Conservation (phyloP, 2,888 invertebrate species). For the Dicranocentrus wangi region DNA sequence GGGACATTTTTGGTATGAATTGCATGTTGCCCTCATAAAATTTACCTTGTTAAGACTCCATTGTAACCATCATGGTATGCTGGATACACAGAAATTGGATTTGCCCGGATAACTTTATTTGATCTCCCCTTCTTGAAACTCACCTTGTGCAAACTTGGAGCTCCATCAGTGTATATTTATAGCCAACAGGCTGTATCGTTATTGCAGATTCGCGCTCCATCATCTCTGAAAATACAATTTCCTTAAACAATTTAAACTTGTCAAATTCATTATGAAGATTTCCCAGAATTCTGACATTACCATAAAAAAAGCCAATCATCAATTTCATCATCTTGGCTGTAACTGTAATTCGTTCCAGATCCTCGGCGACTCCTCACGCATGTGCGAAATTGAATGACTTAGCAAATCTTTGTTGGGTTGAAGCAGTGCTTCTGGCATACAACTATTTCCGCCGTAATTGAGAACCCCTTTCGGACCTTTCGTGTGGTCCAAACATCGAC, state of each 20-base stretch:
- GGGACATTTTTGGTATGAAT: not conserved
- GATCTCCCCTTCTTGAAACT: too few species aligned
- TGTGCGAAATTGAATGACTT: constrained; percentile 54
- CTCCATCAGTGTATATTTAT: not conserved
- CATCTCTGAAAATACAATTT: constrained; percentile 1
- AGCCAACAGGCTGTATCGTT: constrained; percentile 27
- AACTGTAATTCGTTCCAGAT: constrained; percentile 16
- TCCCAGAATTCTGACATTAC: constrained; percentile 56
- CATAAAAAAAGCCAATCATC: constrained; percentile 41
- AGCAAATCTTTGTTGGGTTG: constrained; percentile 59
- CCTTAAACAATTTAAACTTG: not conserved
- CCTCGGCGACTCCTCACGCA: constrained; percentile 25
- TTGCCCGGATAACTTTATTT: constrained; percentile 1
- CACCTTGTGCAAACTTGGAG: too few species aligned
- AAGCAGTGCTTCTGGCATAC: constrained; percentile 58
- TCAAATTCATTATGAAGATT: constrained; percentile 7
- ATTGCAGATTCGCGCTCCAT: constrained; percentile 41
- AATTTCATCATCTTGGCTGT: constrained; percentile 42
- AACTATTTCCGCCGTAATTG: too few species aligned
- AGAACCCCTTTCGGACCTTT: too few species aligned
- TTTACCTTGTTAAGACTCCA: not conserved
- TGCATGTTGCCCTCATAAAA: constrained; percentile 4
- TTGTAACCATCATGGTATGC: not conserved
- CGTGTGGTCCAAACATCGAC: too few species aligned
- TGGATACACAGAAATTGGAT: constrained; percentile 9